Percentiles rank a stretch among this genome's conserved stretches.
These are phyloP conservation scores for Brenthis daphne DNA, from an alignment of 2,888 invertebrate genomes.

Conservation along the genomic window DNA sequence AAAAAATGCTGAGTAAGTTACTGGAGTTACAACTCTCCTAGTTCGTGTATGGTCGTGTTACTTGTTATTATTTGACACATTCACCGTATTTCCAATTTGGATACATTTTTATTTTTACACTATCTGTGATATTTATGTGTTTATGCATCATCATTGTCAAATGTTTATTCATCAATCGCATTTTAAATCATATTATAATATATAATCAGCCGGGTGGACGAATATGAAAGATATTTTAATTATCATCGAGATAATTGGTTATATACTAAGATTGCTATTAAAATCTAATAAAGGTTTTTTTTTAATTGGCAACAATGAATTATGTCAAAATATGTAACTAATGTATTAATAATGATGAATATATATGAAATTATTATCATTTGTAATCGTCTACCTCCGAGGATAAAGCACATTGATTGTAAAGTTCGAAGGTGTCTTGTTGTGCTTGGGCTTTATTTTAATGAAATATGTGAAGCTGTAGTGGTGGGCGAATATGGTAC, in stretches of 20 bases:
- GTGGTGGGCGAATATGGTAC: constrained; percentile 51
- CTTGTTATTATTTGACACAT: constrained; percentile 22
- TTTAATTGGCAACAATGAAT: too few relatives aligned
- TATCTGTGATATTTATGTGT: constrained; percentile 78
- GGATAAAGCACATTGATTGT: constrained; percentile 13
- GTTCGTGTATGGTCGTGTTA: background rate
- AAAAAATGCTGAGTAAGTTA: constrained; percentile 19
- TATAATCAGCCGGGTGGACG: constrained; percentile 15
- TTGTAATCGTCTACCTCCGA: constrained; percentile 7
- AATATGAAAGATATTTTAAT: constrained; percentile 28
- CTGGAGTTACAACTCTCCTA: constrained; percentile 3
- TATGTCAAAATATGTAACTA: too few relatives aligned
- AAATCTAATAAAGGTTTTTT: too few relatives aligned
- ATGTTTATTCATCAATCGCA: constrained; percentile 30
- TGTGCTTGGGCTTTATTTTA: constrained; percentile 19
- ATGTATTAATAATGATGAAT: too few relatives aligned
- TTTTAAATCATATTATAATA: constrained; percentile 22
- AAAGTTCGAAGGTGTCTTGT: constrained; percentile 2
- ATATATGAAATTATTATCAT: background rate
- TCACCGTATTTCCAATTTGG: constrained; percentile 29
- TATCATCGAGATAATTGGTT: background rate
- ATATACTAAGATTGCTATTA: too few relatives aligned
- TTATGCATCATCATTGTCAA: constrained; percentile 43
- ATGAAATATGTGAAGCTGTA: constrained; percentile 32
- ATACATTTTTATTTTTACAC: constrained; percentile 60